Evolutionary conservation across 1,140 invertebrate species (phyloP).

Genomic region (fruit fly (Drosophila melanogaster)): Release_6_plus_ISO1_MT NT_033777.3:18869501-18870000

Average conservation of each 20-base stretch:
- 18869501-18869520: slow-evolving; percentile 67
- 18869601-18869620: too few species aligned
- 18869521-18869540: slow-evolving; percentile 46
- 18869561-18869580: slow-evolving; percentile 2
- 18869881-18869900: slow-evolving; percentile 60
- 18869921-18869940: slow-evolving; percentile 35
- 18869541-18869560: slow-evolving; percentile 32
- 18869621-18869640: too few species aligned
- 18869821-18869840: not conserved
- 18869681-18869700: not conserved
- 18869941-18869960: slow-evolving; percentile 7
- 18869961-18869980: slow-evolving; percentile 13
- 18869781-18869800: not conserved
- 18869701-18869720: too few species aligned
- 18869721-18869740: too few species aligned
- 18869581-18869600: not conserved
- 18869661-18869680: not conserved
- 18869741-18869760: too few species aligned
- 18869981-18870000: slow-evolving; percentile 42
- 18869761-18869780: too few species aligned
- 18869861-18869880: slow-evolving; percentile 50
- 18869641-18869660: too few species aligned
- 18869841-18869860: slow-evolving; percentile 37
- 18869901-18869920: slow-evolving; percentile 47
- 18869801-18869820: not conserved